Base-by-base conservation (phyloP, 2,797 vertebrate species). In the Spinus pinus region DNA sequence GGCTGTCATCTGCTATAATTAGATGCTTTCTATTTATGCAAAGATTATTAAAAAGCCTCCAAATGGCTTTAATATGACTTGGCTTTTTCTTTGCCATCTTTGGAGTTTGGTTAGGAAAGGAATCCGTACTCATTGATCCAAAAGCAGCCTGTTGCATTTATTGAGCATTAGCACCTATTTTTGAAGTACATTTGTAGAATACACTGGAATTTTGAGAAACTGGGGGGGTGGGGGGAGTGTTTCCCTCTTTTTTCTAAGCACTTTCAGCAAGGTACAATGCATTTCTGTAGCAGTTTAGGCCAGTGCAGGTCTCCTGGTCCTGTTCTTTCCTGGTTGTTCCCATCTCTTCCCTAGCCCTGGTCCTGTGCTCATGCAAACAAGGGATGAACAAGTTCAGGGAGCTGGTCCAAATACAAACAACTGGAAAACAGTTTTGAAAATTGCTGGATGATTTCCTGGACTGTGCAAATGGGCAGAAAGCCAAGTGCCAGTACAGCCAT, bases 11-110 rank as follows among this genome's bases (percentile, higher is more conserved):
- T 95, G 33, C 72, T 78, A 37, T 81, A 81, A 78, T 92, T 72
- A 72, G 70, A 50, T 91, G 14, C 25, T 92, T 93, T 49, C 66
- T 75, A 8, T 80, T 95, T 92, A 51, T 90, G 75, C 33, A 74
- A 56, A 83, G 51, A 86, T 88, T 28, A 51, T 33, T 19, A 28
- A 35, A 83, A 84, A 65, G 4, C 6, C 35, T 14, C 19, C 24
- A 67, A 89, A n/a, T 51, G 53, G 28, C 46, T 30, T 71, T 88
- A 24, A 64, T 78, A 50, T 78, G 39, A 41, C 81, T 74, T 60
- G 77, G 41, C 37, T 73, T 93, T 86, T 86, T 41, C 57, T 46
- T 58, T 4, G 12, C 14, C 30, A 16, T 69, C 41, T 31, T 44
- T 5, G 12, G 27, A 56, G 51, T 75, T 72, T 61, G 19, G 7